Conservation (phyloP, 2,113 vertebrate genomes). For the Myiozetetes cayanensis region DNA sequence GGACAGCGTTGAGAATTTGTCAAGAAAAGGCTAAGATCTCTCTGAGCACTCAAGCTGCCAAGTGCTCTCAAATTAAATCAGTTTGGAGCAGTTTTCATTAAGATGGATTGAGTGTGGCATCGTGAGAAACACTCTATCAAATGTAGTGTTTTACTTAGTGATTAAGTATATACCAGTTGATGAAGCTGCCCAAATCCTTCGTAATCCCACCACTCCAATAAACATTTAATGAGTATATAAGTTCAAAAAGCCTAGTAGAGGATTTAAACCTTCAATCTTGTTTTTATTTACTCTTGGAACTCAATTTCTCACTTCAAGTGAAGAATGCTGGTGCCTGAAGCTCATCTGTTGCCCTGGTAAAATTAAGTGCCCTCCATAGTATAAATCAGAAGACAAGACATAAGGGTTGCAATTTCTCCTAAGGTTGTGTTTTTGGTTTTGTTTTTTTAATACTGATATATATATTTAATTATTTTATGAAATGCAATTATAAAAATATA, state of each 20-base stretch:
- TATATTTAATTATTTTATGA: constrained; percentile 3
- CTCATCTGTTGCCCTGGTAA: constrained; percentile 81
- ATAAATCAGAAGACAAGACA: constrained; percentile 72
- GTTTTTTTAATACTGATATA: background rate
- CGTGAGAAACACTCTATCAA: constrained; percentile 99
- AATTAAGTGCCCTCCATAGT: constrained; percentile 72
- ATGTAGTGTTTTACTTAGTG: constrained; percentile 99
- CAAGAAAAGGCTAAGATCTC: constrained; percentile 78
- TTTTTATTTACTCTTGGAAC: constrained; percentile 88
- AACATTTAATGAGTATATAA: constrained; percentile 94
- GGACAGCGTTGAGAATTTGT: constrained; percentile 70
- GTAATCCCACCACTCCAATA: constrained; percentile 90
- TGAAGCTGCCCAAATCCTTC: constrained; percentile 87
- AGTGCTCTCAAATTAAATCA: constrained; percentile 91
- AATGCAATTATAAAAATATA: background rate
- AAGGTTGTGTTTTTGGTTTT: background rate
- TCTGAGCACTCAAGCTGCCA: constrained; percentile 82
- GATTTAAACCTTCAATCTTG: constrained; percentile 89
- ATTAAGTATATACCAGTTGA: constrained; percentile 95
- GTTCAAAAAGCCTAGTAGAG: constrained; percentile 83
- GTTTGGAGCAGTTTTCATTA: constrained; percentile 97
- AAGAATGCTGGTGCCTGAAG: constrained; percentile 76
- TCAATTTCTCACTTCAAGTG: constrained; percentile 84
- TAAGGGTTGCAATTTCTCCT: constrained; percentile 49
- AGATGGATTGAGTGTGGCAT: constrained; percentile 97